Base-by-base conservation (phyloP, 2,797 vertebrate species). In the Muraenolepis orangiensis region DNA sequence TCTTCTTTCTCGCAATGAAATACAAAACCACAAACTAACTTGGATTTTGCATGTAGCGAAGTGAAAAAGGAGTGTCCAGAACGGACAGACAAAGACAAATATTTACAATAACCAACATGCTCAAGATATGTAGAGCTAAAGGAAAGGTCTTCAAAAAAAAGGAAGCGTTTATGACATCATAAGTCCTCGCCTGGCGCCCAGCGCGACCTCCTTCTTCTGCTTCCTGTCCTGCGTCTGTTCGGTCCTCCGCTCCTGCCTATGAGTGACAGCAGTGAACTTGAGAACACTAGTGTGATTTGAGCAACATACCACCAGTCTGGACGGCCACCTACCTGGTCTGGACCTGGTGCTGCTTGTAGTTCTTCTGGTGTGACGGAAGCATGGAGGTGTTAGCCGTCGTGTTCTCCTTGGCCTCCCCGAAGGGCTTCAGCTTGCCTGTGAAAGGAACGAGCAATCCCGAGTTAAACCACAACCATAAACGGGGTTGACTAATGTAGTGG, bases 361-460 rank as follows among this genome's bases (percentile, higher is more conserved):
- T 92, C 77, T 92, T 95, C 90, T 94, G 95, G 31, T 81, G 91
- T 0, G 93, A 84, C 51, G 88, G 87, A 75, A 79, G 75, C 2
- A 76, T 80, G 12, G 91, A 85, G 68, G 90, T 92, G 80, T 81
- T 90, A 11, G 20, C 84, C 31, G 46, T 74, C 0, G 31, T 34
- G 51, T 95, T 96, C 89, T 97, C 95, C 82, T 95, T 93, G 32
- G 29, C 7, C 2, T 90, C 92, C 72, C 84, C 93, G 86, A 96
- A 98, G 0, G 95, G 94, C 86, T 96, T 98, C 81, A 98, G 91
- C 84, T 95, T 97, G 75, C 97, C 97, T 98, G n/a, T 30, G 46
- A 66, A n/a, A 75, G 46, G 30, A 0, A 38, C 14, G 70, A 2
- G 51, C 11, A 7, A 18, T 51, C 18, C 18, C 7, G 51, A 7